Evolutionary conservation across 92 coral and sea anemone genomes (phyloP).

Genomic region (Ricordea florida): DNA sequence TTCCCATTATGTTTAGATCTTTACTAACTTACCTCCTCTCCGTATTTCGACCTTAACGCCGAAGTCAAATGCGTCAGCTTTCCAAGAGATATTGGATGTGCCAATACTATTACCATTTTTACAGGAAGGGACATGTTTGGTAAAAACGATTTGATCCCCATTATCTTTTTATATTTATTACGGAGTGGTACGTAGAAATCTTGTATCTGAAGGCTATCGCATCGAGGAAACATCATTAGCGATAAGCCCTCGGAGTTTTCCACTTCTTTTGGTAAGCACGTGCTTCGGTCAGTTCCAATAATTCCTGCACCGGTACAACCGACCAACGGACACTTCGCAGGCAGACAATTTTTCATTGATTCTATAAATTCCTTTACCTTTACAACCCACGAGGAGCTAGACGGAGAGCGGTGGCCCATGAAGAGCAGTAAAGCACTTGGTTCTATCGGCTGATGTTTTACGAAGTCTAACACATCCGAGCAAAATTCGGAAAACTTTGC

Average conservation of each 20-base stretch:
- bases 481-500: constrained; percentile 19
- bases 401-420: constrained; percentile 26
- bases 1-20: too few species aligned
- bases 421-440: constrained; percentile 57
- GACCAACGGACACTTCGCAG: constrained; percentile 45
- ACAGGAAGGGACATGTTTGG: constrained; percentile 74
- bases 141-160: constrained; percentile 71
- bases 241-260: constrained; percentile 31
- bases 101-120: constrained; percentile 69
- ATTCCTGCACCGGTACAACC: constrained; percentile 60
- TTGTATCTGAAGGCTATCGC: constrained; percentile 35
- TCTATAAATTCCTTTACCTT: constrained; percentile 25
- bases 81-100: constrained; percentile 85
- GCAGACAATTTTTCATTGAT: constrained; percentile 30
- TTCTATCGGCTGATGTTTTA: constrained; percentile 12
- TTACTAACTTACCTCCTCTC: constrained; percentile 61
- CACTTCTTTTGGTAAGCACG: neutral
- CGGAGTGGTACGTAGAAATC: constrained; percentile 77
- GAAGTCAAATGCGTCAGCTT: constrained; percentile 77
- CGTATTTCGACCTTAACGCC: constrained; percentile 71
- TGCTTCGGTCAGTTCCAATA: constrained; percentile 25
- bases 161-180: constrained; percentile 77
- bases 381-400: neutral
- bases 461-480: constrained; percentile 9
- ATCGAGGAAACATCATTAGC: constrained; percentile 68